Base-by-base conservation (phyloP, 2,888 invertebrate species). In the Anticlea derivata region DNA sequence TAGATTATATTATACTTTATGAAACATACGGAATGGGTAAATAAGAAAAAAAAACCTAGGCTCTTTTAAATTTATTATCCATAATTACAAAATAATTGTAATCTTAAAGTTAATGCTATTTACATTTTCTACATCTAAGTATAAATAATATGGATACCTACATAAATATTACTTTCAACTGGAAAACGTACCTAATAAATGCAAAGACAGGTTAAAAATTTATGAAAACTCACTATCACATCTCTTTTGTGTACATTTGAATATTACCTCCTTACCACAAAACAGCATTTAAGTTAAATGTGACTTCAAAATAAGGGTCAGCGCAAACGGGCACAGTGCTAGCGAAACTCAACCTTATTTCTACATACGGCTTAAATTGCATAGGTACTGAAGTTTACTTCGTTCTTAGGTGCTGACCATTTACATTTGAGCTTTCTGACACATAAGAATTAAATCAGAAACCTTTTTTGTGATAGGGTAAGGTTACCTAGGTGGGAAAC, bases 1-100 rank as follows among this genome's bases (percentile, higher is more conserved):
- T n/a, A n/a, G n/a, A n/a, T n/a, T n/a, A n/a, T n/a, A n/a, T n/a
- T n/a, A n/a, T n/a, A n/a, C n/a, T n/a, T n/a, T n/a, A n/a, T n/a
- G n/a, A n/a, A n/a, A n/a, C n/a, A n/a, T n/a, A n/a, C n/a, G n/a
- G n/a, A n/a, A n/a, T n/a, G n/a, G n/a, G n/a, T n/a, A n/a, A 7
- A 27, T 13, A 17, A 55, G 49, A 55, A 47, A 50, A 58, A 58
- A 67, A 46, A 58, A 55, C 56, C 49, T 20, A 43, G 60, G 66
- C 65, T 67, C 73, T 62, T 58, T 78, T 60, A 73, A 73, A 59
- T 74, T 84, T 85, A 80, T 81, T 80, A 80, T 73, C 72, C 70
- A 61, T 86, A 84, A 83, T 86, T 87, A 88, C 83, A n/a, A n/a
- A n/a, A n/a, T n/a, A 87, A 80, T 85, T 84, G 79, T 83, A 81